These are phyloP conservation scores for Campopleginae sp. DNA, from an alignment of 2,888 invertebrate genomes.

Conservation along the genomic window DNA sequence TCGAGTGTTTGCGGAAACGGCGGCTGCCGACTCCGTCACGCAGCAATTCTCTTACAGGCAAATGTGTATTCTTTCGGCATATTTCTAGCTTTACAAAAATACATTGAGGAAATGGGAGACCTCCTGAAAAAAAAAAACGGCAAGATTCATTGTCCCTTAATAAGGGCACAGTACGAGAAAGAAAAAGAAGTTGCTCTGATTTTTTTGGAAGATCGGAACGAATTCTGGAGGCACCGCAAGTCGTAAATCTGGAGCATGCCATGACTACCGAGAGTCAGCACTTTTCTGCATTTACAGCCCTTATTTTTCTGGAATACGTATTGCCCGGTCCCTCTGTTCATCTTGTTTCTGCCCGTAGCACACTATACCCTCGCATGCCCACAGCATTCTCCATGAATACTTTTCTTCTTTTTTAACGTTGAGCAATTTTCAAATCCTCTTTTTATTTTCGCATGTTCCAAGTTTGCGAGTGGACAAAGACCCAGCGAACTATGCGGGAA, in stretches of 20 bases:
- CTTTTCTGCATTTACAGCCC: constrained; percentile 59
- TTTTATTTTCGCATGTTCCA: constrained; percentile 3
- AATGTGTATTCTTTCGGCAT: constrained; percentile 57
- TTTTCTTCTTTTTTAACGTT: constrained; percentile 44
- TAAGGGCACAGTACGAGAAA: constrained; percentile 55
- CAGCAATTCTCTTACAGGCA: constrained; percentile 63
- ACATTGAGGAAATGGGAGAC: constrained; percentile 50
- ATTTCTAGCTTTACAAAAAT: constrained; percentile 47
- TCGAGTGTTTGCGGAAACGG: constrained; percentile 82
- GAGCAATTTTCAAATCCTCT: constrained; percentile 34
- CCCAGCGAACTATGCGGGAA: background rate
- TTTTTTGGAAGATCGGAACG: constrained; percentile 77
- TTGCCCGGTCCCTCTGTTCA: constrained; percentile 33
- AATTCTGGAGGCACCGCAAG: constrained; percentile 71
- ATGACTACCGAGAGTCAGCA: constrained; percentile 67
- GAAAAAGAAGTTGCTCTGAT: constrained; percentile 72
- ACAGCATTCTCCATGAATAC: constrained; percentile 35
- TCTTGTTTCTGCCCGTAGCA: constrained; percentile 49
- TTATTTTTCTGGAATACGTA: constrained; percentile 52
- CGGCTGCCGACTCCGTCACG: constrained; percentile 76
- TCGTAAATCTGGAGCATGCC: constrained; percentile 78
- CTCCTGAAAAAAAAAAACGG: constrained; percentile 64
- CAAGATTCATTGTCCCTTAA: constrained; percentile 65
- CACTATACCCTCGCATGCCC: constrained; percentile 11
- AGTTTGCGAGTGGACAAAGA: constrained; percentile 14